Evolutionary conservation across 2,888 invertebrate genomes (phyloP).

Genomic region (Diadegma fenestrale): DNA sequence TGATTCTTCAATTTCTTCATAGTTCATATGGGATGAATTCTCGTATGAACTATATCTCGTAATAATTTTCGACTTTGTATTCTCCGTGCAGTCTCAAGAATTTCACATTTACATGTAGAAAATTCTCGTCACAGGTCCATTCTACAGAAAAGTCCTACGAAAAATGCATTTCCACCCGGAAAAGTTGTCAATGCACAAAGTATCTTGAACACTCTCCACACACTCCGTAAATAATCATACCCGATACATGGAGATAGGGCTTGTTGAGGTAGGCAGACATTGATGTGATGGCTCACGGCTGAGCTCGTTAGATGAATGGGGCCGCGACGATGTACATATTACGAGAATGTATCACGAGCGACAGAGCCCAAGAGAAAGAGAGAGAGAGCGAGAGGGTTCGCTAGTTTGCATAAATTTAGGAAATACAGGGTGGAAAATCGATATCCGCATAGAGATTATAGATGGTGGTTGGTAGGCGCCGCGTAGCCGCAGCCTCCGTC

Average conservation of each 20-base stretch:
- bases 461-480: constrained; percentile 85
- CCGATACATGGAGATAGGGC: constrained; percentile 27
- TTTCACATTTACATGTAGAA: not conserved
- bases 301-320: constrained; percentile 83
- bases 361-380: constrained; percentile 50
- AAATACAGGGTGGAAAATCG: constrained; percentile 85
- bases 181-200: constrained; percentile 4
- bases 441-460: constrained; percentile 85
- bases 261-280: constrained; percentile 65
- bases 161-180: too few relatives aligned
- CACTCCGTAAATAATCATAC: constrained; percentile 44
- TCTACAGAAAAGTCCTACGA: too few relatives aligned
- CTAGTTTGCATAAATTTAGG: constrained; percentile 85
- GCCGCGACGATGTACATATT: constrained; percentile 75
- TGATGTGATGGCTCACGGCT: constrained; percentile 73
- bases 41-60: too few relatives aligned
- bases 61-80: too few relatives aligned
- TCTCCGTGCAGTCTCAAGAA: too few relatives aligned
- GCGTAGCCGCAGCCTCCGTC: constrained; percentile 85
- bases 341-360: constrained; percentile 45
- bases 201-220: constrained; percentile 8
- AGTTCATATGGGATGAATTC: too few relatives aligned
- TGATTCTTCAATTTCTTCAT: too few relatives aligned
- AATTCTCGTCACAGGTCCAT: not conserved
- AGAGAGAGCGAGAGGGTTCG: constrained; percentile 69